phyloP scores from a whole-genome alignment of 2,113 vertebrate genomes.

The Phasianus colchicus region DNA sequence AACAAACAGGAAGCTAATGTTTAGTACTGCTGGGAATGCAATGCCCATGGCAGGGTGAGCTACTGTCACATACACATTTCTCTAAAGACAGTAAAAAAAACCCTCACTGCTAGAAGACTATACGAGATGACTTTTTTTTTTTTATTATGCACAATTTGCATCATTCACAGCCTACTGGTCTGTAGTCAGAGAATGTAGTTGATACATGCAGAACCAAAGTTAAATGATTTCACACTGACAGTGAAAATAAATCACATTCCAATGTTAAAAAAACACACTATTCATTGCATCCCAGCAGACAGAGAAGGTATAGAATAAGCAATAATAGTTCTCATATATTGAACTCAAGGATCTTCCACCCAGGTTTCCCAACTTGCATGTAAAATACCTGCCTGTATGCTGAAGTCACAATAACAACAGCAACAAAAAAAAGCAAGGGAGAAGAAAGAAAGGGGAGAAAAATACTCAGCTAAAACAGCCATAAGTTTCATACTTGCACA shows the following conservation, averaged over 20 bases:
- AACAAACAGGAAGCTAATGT: background rate
- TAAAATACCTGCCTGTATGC: background rate
- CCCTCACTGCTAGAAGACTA: background rate
- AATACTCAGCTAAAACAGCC: background rate
- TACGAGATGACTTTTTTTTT: constrained; percentile 22
- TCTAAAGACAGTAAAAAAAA: background rate
- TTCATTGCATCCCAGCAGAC: constrained; percentile 21
- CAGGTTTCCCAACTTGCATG: background rate
- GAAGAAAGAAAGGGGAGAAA: background rate
- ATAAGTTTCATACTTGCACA: background rate
- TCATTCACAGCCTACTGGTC: constrained; percentile 45
- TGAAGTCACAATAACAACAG: background rate
- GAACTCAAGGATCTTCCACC: background rate
- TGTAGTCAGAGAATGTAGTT: background rate
- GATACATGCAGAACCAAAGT: background rate
- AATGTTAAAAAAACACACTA: background rate
- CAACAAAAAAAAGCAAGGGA: background rate
- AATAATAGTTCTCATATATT: background rate
- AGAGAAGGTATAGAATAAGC: background rate
- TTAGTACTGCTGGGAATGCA: background rate
- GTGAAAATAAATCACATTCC: constrained; percentile 47
- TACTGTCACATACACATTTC: background rate
- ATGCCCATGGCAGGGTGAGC: background rate
- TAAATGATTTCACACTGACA: constrained; percentile 8
- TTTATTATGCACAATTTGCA: constrained; percentile 29